Evolutionary conservation across 2,797 vertebrate genomes (phyloP).

Genomic region (Varecia variegata): DNA sequence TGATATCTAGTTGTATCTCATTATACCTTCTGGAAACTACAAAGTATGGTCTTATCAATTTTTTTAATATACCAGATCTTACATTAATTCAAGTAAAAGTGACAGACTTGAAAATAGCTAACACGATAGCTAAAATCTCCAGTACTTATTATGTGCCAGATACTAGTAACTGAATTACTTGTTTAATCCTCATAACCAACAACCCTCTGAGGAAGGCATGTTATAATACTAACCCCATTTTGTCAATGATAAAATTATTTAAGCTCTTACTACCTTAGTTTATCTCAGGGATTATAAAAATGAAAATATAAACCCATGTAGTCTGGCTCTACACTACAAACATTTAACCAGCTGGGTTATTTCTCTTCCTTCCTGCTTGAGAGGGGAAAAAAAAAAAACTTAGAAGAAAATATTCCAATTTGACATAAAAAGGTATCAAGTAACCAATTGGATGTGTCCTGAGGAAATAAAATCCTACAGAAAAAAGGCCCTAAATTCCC

Average conservation of each 20-base stretch:
- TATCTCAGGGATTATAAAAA: slow-evolving; percentile 10
- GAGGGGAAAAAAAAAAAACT: not conserved
- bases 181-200: slow-evolving; percentile 28
- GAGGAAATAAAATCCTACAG: slow-evolving; percentile 26
- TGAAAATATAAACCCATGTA: not conserved
- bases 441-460: not conserved
- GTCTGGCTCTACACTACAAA: not conserved
- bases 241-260: not conserved
- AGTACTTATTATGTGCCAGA: not conserved
- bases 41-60: slow-evolving; percentile 12
- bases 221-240: not conserved
- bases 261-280: not conserved
- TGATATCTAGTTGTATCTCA: not conserved
- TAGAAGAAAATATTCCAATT: not conserved
- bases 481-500: not conserved
- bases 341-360: slow-evolving; percentile 5
- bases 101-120: slow-evolving; percentile 40
- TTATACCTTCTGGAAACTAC: slow-evolving; percentile 33
- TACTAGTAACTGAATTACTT: slow-evolving; percentile 14
- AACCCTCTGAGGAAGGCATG: not conserved
- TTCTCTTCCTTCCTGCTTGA: not conserved
- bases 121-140: slow-evolving; percentile 2
- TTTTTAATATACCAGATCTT: slow-evolving; percentile 32
- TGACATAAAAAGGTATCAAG: slow-evolving; percentile 1
- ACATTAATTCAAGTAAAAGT: slow-evolving; percentile 44